Base-by-base conservation (phyloP, 2,113 vertebrate genomes). In the Fulmarus glacialis region DNA sequence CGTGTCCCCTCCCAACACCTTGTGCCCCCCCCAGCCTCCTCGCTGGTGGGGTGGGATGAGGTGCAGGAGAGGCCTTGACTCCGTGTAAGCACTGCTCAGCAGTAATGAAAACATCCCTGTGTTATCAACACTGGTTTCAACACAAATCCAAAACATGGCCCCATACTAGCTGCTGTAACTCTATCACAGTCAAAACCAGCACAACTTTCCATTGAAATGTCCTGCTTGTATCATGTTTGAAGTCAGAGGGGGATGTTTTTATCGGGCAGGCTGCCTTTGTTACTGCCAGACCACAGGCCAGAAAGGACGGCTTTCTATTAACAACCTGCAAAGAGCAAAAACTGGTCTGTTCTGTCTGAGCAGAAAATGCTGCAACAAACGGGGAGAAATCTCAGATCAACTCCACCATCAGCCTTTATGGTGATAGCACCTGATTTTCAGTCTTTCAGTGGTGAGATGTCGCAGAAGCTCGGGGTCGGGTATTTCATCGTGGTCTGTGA, bases 361-460 rank as follows among this genome's bases (percentile, higher is more conserved):
- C 60, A 43, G 67, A 60, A 72, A 24, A 42, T 3, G 27, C 19
- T 18, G 0, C 67, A 15, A 14, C 36, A n/a, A 52, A 22, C 0
- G 5, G 34, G 67, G n/a, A 24, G 12, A 34, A 5, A 16, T 19
- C 79, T 36, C 47, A 12, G 45, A 9, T 52, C 52, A 45, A 55
- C 67, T 15, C 59, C 45, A 3, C 34, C 1, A 17, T 26, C 9
- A 16, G 29, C n/a, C n/a, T 8, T 29, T 29, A 27, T 0, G 2
- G 45, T 5, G 40, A 11, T 1, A 62, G 45, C 64, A 32, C 15
- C 13, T 22, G 34, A 11, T 34, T 53, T 66, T 27, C 64, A 36
- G 43, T 42, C 56, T 13, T 12, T 0, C 4, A 29, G 56, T 4
- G 1, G n/a, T 8, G 50, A 43, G 52, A 19, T 15, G 70, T 29